A percentile compares a stretch with the other conserved stretches of the same genome.
These are phyloP conservation scores for Colletes gigas DNA, from an alignment of 1,140 invertebrate genomes.

Conservation along the genomic window DNA sequence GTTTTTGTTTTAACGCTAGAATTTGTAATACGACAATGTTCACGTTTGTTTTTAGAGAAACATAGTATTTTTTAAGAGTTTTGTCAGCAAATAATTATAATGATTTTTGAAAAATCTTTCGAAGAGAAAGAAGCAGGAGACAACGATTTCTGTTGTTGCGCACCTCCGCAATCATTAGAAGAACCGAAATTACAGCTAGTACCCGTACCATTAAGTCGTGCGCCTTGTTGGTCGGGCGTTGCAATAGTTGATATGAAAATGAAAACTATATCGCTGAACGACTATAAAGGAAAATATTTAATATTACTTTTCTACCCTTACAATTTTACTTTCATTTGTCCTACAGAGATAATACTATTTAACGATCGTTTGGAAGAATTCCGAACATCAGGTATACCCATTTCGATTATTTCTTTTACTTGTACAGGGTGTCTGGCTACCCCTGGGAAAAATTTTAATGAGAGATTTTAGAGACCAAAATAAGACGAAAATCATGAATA, in stretches of 20 bases:
- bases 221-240: slow-evolving; percentile 60
- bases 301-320: slow-evolving; percentile 89
- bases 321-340: slow-evolving; percentile 94
- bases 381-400: slow-evolving; percentile 83
- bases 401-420: too few relatives aligned
- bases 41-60: background rate
- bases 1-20: slow-evolving; percentile 4
- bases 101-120: background rate
- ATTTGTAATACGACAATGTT: background rate
- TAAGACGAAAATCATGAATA: too few relatives aligned
- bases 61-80: background rate
- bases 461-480: too few relatives aligned
- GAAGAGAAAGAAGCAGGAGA: slow-evolving; percentile 4
- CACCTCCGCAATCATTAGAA: slow-evolving; percentile 4
- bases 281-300: slow-evolving; percentile 87
- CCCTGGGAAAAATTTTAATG: too few relatives aligned
- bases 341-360: slow-evolving; percentile 95
- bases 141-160: slow-evolving; percentile 20
- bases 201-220: slow-evolving; percentile 39
- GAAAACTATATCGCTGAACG: slow-evolving; percentile 83
- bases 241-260: slow-evolving; percentile 86
- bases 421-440: too few relatives aligned
- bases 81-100: background rate
- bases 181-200: slow-evolving; percentile 14
- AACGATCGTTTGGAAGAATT: slow-evolving; percentile 92